Percentiles rank a stretch among this genome's conserved stretches.
Evolutionary conservation across 1,140 invertebrate genomes (phyloP).

Genomic region (Formica selysi): DNA sequence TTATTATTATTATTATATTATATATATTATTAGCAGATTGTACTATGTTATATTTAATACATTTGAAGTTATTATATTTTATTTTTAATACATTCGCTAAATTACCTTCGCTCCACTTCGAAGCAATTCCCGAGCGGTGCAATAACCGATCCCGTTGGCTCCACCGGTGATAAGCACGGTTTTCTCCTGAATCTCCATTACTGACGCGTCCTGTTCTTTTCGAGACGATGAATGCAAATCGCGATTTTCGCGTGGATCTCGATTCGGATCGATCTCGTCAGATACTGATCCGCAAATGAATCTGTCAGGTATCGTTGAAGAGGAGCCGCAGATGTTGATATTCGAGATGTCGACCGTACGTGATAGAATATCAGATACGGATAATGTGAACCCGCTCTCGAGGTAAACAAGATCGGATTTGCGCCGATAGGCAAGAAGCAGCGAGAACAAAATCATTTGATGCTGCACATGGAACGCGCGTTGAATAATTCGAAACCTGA

Average conservation of each 20-base stretch:
- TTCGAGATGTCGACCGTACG: conserved; percentile 60
- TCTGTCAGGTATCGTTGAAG: neutral
- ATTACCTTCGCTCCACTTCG: conserved; percentile 82
- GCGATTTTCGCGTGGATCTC: neutral
- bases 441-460: conserved; percentile 28
- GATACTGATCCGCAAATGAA: conserved; percentile 53
- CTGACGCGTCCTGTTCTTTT: neutral
- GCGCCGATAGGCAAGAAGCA: conserved; percentile 30
- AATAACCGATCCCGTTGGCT: conserved; percentile 86
- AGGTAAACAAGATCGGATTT: conserved; percentile 73
- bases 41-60: neutral
- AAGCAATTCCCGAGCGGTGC: conserved; percentile 84
- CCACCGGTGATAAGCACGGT: conserved; percentile 87
- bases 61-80: neutral
- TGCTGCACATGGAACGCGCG: neutral
- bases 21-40: neutral
- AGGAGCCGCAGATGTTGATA: conserved; percentile 56
- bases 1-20: too few species aligned
- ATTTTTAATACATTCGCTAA: neutral
- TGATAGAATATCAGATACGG: conserved; percentile 64
- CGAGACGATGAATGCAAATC: neutral
- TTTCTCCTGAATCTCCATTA: conserved; percentile 78
- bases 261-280: conserved; percentile 1
- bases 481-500: neutral
- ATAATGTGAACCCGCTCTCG: conserved; percentile 41